Evolutionary conservation across 2,888 invertebrate species (phyloP).

Genomic region (Eupithecia tripunctaria): DNA sequence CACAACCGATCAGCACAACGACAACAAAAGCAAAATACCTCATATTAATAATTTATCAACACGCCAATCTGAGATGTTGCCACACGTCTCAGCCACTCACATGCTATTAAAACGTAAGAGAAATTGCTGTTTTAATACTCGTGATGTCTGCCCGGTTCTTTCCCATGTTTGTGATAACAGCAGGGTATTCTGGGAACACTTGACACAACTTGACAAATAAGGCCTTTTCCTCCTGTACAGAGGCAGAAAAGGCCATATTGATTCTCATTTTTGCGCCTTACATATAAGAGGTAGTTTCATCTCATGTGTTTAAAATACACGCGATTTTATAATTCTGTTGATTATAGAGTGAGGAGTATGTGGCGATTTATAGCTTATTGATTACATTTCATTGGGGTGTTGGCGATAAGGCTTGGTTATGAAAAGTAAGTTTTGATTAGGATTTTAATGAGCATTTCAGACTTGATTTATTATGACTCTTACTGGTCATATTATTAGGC

Average conservation of each 20-base stretch:
- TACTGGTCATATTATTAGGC: no score
- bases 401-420: not conserved
- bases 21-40: conserved; percentile 8
- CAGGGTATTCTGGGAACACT: conserved; percentile 18
- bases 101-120: conserved; percentile 10
- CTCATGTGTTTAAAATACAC: not conserved
- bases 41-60: conserved; percentile 10
- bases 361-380: not conserved
- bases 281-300: not conserved
- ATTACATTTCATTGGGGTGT: not conserved
- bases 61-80: not conserved
- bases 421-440: not conserved
- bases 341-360: not conserved
- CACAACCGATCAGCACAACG: conserved; percentile 15
- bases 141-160: conserved; percentile 21
- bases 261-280: not conserved
- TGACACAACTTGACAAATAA: not conserved
- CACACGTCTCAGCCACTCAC: conserved; percentile 11
- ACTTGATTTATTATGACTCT: not conserved
- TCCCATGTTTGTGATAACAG: conserved; percentile 17
- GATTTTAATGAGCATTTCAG: not conserved
- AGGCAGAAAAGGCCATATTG: not conserved
- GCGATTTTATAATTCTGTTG: not conserved
- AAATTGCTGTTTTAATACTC: conserved; percentile 10
- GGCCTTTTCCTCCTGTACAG: not conserved